Conservation (phyloP, 92 coral and sea anemone genomes). For the Siderastrea radians region DNA sequence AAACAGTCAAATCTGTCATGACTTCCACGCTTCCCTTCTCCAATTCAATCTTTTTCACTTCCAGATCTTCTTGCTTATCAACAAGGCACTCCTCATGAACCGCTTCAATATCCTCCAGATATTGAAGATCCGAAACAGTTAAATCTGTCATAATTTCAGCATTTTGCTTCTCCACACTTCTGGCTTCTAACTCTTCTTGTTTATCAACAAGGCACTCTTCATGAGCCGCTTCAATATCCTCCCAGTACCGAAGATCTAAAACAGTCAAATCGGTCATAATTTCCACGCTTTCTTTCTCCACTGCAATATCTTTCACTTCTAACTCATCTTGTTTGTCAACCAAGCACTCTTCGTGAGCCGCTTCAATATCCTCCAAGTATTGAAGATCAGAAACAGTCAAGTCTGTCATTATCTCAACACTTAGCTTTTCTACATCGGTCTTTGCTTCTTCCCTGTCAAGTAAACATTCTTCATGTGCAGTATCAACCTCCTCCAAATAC, state of each 20-base stretch:
- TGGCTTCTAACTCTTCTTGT: constrained; percentile 17
- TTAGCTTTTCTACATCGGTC: constrained; percentile 51
- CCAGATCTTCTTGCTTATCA: background rate
- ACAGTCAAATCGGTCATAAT: constrained; percentile 59
- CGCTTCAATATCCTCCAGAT: constrained; percentile 70
- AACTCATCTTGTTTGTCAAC: constrained; percentile 39
- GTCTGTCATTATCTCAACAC: constrained; percentile 72
- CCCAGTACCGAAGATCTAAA: constrained; percentile 28
- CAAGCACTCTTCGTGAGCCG: constrained; percentile 46
- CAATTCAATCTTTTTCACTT: background rate
- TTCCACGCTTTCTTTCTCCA: constrained; percentile 7
- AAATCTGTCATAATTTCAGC: constrained; percentile 70
- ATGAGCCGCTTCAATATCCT: constrained; percentile 59
- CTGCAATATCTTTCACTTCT: constrained; percentile 9
- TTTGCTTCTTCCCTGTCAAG: constrained; percentile 10
- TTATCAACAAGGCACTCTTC: constrained; percentile 61
- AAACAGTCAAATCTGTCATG: constrained; percentile 71
- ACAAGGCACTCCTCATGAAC: constrained; percentile 44
- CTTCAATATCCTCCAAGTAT: constrained; percentile 62
- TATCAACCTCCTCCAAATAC: constrained; percentile 64
- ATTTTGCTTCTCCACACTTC: constrained; percentile 47
- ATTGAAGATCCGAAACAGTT: constrained; percentile 66
- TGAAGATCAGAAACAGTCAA: constrained; percentile 70
- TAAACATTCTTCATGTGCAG: constrained; percentile 53
- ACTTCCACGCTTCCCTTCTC: constrained; percentile 54